These are phyloP conservation scores for Chalcosyrphus nemorum DNA, from an alignment of 2,888 invertebrate genomes.

Conservation along the genomic window DNA sequence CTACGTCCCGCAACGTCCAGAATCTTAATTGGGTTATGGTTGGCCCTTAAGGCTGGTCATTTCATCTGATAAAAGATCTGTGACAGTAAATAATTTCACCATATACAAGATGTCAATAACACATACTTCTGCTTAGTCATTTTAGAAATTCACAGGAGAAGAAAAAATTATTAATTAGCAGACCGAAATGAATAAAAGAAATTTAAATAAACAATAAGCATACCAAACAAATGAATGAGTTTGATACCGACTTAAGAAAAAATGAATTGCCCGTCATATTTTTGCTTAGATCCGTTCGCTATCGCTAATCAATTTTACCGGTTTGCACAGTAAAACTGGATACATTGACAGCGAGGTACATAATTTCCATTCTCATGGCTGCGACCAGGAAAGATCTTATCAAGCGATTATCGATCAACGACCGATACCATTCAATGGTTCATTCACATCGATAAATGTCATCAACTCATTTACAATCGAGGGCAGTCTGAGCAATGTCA, in stretches of 20 bases:
- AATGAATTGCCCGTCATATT: neutral
- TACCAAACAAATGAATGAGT: neutral
- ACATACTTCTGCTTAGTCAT: neutral
- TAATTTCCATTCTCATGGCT: neutral
- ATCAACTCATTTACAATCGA: slow-evolving; percentile 2
- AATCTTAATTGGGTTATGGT: too few species aligned
- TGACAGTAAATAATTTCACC: neutral
- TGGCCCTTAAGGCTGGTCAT: too few species aligned
- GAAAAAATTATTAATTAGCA: slow-evolving; percentile 7
- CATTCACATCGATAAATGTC: slow-evolving; percentile 19
- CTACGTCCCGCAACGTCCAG: too few species aligned
- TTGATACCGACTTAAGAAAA: neutral
- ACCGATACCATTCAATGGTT: slow-evolving; percentile 1
- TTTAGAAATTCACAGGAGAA: neutral
- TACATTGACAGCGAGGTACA: neutral
- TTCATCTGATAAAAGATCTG: too few species aligned
- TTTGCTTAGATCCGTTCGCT: slow-evolving; percentile 1
- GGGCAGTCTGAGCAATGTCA: neutral
- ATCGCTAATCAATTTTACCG: slow-evolving; percentile 21
- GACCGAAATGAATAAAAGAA: neutral
- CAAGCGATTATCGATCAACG: neutral
- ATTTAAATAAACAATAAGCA: neutral
- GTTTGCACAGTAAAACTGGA: neutral
- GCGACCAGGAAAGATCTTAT: slow-evolving; percentile 4
- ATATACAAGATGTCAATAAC: neutral